These are phyloP conservation scores for Tenthredo mesomela DNA, from an alignment of 2,888 invertebrate genomes.

Conservation along the genomic window DNA sequence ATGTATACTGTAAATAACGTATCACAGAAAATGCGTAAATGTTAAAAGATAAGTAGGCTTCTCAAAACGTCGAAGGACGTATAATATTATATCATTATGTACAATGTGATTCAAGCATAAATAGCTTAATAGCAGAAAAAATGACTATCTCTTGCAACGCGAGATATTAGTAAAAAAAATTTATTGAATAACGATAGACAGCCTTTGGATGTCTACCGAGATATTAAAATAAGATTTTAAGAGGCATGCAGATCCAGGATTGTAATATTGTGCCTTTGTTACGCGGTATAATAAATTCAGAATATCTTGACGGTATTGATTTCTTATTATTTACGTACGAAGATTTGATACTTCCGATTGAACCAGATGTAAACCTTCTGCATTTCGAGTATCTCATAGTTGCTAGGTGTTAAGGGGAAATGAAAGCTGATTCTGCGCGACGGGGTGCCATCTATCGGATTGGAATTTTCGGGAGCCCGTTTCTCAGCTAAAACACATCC, in stretches of 20 bases:
- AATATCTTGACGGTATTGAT: not conserved
- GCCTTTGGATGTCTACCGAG: not conserved
- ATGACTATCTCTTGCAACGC: conserved; percentile 5
- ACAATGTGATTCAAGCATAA: conserved; percentile 35
- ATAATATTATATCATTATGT: conserved; percentile 10
- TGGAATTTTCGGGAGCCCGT: too few species aligned
- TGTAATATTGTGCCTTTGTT: not conserved
- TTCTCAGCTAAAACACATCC: too few species aligned
- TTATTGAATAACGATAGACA: not conserved
- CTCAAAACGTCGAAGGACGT: conserved; percentile 44
- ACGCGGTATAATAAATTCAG: not conserved
- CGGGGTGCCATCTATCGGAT: too few species aligned
- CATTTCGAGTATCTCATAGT: not conserved
- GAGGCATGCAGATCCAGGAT: not conserved
- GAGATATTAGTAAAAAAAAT: not conserved
- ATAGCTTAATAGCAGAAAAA: conserved; percentile 13
- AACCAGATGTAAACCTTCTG: not conserved
- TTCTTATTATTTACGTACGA: not conserved
- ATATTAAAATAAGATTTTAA: not conserved
- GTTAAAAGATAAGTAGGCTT: conserved; percentile 60
- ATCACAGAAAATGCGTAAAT: conserved; percentile 66
- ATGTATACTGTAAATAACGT: conserved; percentile 63
- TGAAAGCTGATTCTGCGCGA: too few species aligned
- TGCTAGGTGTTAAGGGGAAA: not conserved
- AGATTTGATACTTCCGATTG: not conserved